Base-by-base conservation (phyloP, 2,888 invertebrate genomes). In the Agrilus cyanescens region DNA sequence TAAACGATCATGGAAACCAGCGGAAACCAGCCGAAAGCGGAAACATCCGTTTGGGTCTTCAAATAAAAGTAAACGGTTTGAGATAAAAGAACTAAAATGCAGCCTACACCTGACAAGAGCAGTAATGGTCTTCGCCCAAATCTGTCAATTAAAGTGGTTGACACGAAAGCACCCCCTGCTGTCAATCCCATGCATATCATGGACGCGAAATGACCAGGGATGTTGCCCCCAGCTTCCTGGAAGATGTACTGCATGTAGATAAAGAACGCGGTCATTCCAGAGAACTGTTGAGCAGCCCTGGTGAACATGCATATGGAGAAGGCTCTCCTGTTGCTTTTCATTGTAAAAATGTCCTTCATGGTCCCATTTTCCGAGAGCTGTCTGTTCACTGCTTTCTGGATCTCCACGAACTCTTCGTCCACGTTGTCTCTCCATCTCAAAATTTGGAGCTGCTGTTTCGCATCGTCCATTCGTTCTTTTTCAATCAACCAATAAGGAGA, bases 191-290 rank as follows among this genome's bases (percentile, higher is more conserved):
- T 20, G 7, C 20, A 20, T 7, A 20, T 20, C 4, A 20, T 20
- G 2, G 20, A 20, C 2, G 20, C 4, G 2, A 20, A 2, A 20
- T 20, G 20, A 6, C 20, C 5, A 5, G 54, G 53, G 2, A 63
- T 46, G 37, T 55, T 50, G 10, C 57, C 57, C 20, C 60, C 60
- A n/a, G 61, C 55, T 53, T 57, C 54, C 25, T 53, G 50, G 40
- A 64, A 64, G 37, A 64, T 58, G 30, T 49, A 47, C 37, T 60
- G 59, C 4, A 53, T 45, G 43, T 61, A 60, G 12, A 55, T 44
- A 2, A 50, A 47, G 31, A 60, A 55, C 1, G 58, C 57, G 1
- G 56, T 50, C 1, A 50, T 46, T 5, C 61, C 61, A 18, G 51
- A 52, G 38, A 55, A 55, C 44, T 60, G 59, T 38, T 60, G 60